Percentiles rank a stretch among this genome's conserved stretches.
phyloP scores from a whole-genome alignment of 1,140 invertebrate species.

The Zaprionus nigranus region DNA sequence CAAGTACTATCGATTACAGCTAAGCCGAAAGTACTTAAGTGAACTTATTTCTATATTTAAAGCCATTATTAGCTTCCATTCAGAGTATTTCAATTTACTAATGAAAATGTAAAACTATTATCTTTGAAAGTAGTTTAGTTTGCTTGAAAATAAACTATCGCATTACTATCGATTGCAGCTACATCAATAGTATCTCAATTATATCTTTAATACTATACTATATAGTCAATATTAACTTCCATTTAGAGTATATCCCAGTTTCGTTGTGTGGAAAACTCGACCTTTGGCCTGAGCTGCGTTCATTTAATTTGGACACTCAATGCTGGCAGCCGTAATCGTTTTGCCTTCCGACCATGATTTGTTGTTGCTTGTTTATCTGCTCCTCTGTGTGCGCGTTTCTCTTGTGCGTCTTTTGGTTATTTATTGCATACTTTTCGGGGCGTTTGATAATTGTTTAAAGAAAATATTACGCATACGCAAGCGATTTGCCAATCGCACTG shows the following conservation, averaged over 20 bases:
- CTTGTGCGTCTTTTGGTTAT: constrained; percentile 57
- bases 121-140: no score
- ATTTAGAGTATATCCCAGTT: background rate
- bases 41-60: no score
- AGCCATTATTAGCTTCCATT: no score
- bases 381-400: constrained; percentile 17
- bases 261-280: background rate
- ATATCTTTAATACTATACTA: background rate
- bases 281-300: constrained; percentile 1
- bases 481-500: constrained; percentile 56
- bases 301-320: constrained; percentile 22
- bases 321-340: constrained; percentile 21
- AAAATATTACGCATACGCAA: constrained; percentile 80
- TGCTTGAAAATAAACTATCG: background rate
- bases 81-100: no score
- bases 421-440: constrained; percentile 76
- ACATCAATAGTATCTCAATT: background rate
- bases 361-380: constrained; percentile 53
- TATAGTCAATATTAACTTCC: background rate
- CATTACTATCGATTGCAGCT: background rate
- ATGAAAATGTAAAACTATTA: no score
- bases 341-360: constrained; percentile 72
- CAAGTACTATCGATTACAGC: no score
- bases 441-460: constrained; percentile 82
- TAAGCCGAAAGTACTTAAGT: no score